A percentile compares a stretch with the other conserved stretches of the same genome.
Conservation (phyloP, 2,113 vertebrate species). For the Excalfactoria chinensis region DNA sequence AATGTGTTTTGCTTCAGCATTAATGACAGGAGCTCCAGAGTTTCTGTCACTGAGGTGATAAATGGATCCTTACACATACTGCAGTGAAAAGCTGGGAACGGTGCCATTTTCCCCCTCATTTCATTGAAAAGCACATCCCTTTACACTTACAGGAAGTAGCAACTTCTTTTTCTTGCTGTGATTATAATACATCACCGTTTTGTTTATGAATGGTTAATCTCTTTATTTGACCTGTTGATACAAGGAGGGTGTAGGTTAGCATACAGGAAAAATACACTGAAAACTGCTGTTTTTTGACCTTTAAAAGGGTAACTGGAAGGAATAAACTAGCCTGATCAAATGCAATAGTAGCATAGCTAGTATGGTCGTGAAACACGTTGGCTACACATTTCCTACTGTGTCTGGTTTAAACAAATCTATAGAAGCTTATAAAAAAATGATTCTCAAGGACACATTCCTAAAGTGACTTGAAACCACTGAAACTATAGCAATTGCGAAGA, state of each 20-base stretch:
- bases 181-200: constrained; percentile 20
- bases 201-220: constrained; percentile 16
- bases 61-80: background rate
- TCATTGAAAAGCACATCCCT: constrained; percentile 33
- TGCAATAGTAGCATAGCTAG: background rate
- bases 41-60: constrained; percentile 52
- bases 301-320: constrained; percentile 20
- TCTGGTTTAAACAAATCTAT: background rate
- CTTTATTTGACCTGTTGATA: background rate
- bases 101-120: constrained; percentile 21
- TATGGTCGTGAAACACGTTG: background rate
- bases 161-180: background rate
- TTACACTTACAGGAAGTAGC: constrained; percentile 32
- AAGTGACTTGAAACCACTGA: constrained; percentile 20
- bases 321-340: constrained; percentile 46
- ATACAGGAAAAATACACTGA: background rate
- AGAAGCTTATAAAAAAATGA: background rate
- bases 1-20: constrained; percentile 65
- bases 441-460: background rate
- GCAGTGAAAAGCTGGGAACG: constrained; percentile 15
- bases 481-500: background rate
- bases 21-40: constrained; percentile 54
- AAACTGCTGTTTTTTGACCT: constrained; percentile 48
- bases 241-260: background rate
- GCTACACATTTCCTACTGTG: background rate